These are phyloP conservation scores for Adelosebastes latens DNA, from an alignment of 2,797 vertebrate species.

Conservation along the genomic window DNA sequence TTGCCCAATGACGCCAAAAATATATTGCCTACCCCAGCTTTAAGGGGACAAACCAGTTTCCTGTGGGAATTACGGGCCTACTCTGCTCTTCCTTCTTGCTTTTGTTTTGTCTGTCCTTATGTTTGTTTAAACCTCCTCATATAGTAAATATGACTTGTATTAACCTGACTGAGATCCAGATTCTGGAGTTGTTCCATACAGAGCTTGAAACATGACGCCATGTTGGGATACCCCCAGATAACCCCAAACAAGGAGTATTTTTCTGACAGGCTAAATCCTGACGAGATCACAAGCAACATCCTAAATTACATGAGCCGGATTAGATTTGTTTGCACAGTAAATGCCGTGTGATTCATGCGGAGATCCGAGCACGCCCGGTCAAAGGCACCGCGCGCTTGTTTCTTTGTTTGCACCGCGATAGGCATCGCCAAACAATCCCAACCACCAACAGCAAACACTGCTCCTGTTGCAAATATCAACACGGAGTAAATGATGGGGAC, in stretches of 20 bases:
- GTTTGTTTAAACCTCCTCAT: conserved; percentile 5
- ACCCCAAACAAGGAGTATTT: conserved; percentile 13
- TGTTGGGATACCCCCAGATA: neutral
- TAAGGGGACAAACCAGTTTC: neutral
- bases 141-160: conserved; percentile 17
- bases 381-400: neutral
- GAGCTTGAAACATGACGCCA: neutral
- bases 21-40: neutral
- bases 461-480: conserved; percentile 41
- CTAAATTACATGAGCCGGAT: conserved; percentile 25
- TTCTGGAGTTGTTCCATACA: neutral
- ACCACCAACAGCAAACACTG: conserved; percentile 23
- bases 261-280: conserved; percentile 14
- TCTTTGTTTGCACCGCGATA: conserved; percentile 33
- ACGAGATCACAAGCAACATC: conserved; percentile 28
- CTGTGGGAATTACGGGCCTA: neutral
- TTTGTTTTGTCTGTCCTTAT: conserved; percentile 28
- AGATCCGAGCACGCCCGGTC: neutral
- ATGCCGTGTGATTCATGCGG: conserved; percentile 15
- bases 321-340: conserved; percentile 42
- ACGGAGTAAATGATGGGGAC: conserved; percentile 1
- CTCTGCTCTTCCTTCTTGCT: neutral
- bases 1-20: neutral
- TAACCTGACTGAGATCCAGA: conserved; percentile 13
- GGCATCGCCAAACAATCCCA: neutral